Evolutionary conservation across 2,113 vertebrate species (phyloP).

Genomic region (Sinocyclocheilus anshuiensis): DNA sequence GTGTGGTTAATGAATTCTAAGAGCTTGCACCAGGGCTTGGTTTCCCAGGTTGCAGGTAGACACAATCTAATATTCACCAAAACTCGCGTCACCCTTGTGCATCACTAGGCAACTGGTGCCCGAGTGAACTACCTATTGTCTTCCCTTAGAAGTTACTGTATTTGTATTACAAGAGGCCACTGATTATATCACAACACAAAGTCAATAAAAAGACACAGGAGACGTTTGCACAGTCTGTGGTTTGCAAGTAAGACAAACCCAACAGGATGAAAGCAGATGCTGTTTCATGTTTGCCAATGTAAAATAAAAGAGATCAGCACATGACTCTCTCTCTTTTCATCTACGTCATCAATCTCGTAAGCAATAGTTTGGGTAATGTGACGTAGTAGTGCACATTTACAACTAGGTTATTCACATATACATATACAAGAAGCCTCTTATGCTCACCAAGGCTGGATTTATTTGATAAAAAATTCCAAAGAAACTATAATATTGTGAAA

Average conservation of each 20-base stretch:
- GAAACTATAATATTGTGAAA: no score
- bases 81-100: conserved; percentile 34
- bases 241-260: background rate
- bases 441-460: no score
- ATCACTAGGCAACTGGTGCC: conserved; percentile 52
- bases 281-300: background rate
- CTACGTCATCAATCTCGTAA: background rate
- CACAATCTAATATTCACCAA: conserved; percentile 44
- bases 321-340: background rate
- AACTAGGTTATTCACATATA: no score
- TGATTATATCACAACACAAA: conserved; percentile 23
- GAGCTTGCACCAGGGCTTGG: conserved; percentile 3
- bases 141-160: conserved; percentile 20
- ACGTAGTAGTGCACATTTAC: background rate
- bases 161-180: conserved; percentile 8
- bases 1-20: conserved; percentile 13
- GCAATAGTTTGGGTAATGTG: background rate
- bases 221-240: background rate
- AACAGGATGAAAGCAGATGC: conserved; percentile 11
- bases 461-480: no score
- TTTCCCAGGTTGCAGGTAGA: conserved; percentile 35
- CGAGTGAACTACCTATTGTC: conserved; percentile 44
- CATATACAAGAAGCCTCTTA: no score
- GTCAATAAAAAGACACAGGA: conserved; percentile 13
- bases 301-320: background rate